A percentile compares a stretch with the other conserved stretches of the same genome.
Evolutionary conservation across 2,888 invertebrate genomes (phyloP).

Genomic region (Tinea trinotella): DNA sequence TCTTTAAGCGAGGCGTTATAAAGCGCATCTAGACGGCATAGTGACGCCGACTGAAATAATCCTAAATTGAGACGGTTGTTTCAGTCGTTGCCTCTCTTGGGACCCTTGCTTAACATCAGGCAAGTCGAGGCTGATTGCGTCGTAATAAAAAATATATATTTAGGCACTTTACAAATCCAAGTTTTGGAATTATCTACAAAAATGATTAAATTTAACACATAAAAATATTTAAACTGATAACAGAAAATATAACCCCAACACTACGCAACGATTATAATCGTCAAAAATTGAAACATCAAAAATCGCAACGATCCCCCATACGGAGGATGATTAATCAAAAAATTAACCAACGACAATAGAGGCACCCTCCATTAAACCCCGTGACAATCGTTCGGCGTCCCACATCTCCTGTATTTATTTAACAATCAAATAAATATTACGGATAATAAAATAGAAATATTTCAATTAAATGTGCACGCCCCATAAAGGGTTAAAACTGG

Average conservation of each 20-base stretch:
- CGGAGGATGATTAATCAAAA: constrained; percentile 68
- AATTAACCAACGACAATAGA: constrained; percentile 67
- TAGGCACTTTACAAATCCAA: no score
- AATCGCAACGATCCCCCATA: constrained; percentile 47
- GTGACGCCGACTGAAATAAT: no score
- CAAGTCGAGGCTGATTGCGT: no score
- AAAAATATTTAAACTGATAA: no score
- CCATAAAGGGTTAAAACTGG: constrained; percentile 59
- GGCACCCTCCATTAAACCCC: constrained; percentile 55
- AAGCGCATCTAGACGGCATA: no score
- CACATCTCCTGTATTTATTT: constrained; percentile 68
- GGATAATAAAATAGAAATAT: constrained; percentile 69
- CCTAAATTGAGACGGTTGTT: no score
- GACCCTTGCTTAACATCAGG: no score
- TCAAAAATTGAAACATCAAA: constrained; percentile 45
- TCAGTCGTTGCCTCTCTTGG: no score
- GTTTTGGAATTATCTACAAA: no score
- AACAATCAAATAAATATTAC: constrained; percentile 73
- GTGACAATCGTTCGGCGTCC: constrained; percentile 61
- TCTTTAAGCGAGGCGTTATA: no score
- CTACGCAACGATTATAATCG: constrained; percentile 5
- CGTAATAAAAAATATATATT: no score
- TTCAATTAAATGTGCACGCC: constrained; percentile 67
- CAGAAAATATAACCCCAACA: not conserved
- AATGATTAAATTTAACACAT: no score